phyloP scores from a whole-genome alignment of 2,888 invertebrate species.

The Trichopria drosophilae region DNA sequence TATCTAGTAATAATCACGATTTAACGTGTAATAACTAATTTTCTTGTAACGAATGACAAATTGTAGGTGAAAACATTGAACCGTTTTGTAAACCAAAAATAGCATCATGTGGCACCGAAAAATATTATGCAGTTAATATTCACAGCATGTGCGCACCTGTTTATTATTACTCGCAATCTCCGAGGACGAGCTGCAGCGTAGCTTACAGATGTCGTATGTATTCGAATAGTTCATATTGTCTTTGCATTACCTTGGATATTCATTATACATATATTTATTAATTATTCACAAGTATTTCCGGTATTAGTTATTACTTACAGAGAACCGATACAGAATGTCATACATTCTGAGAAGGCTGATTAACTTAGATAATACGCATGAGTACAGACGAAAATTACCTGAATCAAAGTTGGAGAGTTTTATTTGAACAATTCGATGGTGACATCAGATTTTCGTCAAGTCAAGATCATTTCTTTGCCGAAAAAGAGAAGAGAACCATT shows the following conservation, averaged over 20 bases:
- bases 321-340: neutral
- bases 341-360: no score
- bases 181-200: slow-evolving; percentile 36
- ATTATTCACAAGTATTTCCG: neutral
- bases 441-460: no score
- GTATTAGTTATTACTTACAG: neutral
- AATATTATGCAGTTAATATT: slow-evolving; percentile 24
- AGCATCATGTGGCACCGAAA: slow-evolving; percentile 39
- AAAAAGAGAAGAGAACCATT: neutral
- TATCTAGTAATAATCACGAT: no score
- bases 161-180: slow-evolving; percentile 34
- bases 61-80: slow-evolving; percentile 20
- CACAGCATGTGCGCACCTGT: slow-evolving; percentile 42
- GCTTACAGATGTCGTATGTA: slow-evolving; percentile 48
- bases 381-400: no score
- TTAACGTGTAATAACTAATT: no score
- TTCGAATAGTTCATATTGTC: neutral
- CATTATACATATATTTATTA: no score
- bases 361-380: no score
- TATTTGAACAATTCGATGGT: no score
- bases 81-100: slow-evolving; percentile 43
- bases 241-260: no score
- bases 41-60: neutral
- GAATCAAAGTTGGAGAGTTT: no score
- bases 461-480: no score